Evolutionary conservation across 2,888 invertebrate genomes (phyloP).

Genomic region (Masnerella sp.): DNA sequence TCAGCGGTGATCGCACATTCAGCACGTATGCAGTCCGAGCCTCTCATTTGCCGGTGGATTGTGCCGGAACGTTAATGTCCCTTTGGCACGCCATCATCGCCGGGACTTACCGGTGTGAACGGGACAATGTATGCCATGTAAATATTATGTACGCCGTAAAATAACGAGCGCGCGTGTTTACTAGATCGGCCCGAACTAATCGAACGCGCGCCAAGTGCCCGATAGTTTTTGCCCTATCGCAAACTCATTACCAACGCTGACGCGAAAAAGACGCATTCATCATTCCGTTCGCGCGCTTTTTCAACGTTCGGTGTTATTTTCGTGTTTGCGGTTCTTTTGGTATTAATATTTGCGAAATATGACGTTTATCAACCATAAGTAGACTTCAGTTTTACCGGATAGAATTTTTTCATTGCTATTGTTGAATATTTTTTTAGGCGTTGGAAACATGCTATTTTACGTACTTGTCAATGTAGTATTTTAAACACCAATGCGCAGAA

Average conservation of each 20-base stretch:
- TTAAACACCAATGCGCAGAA: no score
- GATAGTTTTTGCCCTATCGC: constrained; percentile 6
- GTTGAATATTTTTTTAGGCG: no score
- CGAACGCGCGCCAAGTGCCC: constrained; percentile 17
- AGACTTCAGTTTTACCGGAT: no score
- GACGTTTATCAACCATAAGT: no score
- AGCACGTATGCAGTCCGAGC: constrained; percentile 67
- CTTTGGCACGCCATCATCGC: constrained; percentile 70
- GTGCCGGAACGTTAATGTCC: constrained; percentile 72
- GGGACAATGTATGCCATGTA: constrained; percentile 67
- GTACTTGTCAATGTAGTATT: no score
- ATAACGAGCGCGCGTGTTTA: constrained; percentile 43
- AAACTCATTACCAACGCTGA: neutral
- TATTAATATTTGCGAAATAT: no score
- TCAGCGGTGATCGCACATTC: constrained; percentile 70
- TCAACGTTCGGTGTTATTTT: no score
- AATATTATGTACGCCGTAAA: constrained; percentile 57
- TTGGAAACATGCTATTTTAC: no score
- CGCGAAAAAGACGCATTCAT: neutral
- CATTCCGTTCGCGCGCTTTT: no score
- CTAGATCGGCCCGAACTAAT: constrained; percentile 33
- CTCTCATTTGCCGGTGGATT: constrained; percentile 76
- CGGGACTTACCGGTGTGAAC: constrained; percentile 71
- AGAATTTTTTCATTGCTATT: no score
- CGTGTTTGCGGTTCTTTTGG: no score